These are phyloP conservation scores for Smutsia gigantea DNA, from an alignment of 2,797 vertebrate genomes.

Conservation along the genomic window DNA sequence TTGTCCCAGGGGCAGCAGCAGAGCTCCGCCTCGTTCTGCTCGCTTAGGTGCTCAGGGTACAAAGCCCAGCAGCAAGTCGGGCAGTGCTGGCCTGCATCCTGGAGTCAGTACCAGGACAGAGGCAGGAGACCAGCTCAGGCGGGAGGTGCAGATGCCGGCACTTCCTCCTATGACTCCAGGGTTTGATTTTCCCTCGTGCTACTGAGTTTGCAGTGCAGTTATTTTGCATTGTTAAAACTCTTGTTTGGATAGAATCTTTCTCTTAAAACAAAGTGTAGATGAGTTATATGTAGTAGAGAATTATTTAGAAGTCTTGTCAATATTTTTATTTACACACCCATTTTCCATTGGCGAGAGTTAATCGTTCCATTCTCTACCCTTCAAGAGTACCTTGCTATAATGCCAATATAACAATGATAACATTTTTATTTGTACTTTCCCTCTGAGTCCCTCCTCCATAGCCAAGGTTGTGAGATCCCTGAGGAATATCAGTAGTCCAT, in stretches of 20 bases:
- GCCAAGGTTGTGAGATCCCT: background rate
- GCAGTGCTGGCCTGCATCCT: background rate
- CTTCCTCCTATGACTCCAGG: background rate
- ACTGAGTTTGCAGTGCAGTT: background rate
- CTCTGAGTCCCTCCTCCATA: background rate
- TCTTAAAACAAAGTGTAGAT: background rate
- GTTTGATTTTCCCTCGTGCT: background rate
- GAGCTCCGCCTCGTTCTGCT: background rate
- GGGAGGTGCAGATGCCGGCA: background rate
- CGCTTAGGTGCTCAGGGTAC: background rate
- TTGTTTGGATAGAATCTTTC: background rate
- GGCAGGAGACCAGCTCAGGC: background rate
- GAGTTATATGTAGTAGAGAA: background rate
- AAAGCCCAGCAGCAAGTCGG: background rate
- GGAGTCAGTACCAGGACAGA: background rate
- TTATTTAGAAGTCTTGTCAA: background rate
- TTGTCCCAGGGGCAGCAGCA: background rate
- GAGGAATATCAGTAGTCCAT: background rate
- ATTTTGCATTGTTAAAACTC: background rate
- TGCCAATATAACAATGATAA: background rate
- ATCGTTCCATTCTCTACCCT: conserved; percentile 13
- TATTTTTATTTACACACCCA: background rate
- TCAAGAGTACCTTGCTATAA: background rate
- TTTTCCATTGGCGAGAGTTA: background rate
- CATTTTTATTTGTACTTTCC: conserved; percentile 35